Conservation (phyloP, 2,797 vertebrate genomes). For the Lophotriccus pileatus region DNA sequence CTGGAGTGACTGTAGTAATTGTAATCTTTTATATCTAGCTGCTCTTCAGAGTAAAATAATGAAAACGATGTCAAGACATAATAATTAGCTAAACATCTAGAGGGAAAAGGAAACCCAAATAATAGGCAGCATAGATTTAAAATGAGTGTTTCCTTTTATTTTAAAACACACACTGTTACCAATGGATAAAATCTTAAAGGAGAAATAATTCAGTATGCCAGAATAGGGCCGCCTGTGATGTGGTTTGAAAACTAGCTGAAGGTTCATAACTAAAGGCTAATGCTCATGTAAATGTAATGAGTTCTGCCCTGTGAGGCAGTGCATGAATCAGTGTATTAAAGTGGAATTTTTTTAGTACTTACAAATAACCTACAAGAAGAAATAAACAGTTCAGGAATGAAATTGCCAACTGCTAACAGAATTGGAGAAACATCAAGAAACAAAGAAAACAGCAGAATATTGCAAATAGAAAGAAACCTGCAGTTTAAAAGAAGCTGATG, state of each 20-base stretch:
- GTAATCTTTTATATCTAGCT: constrained; percentile 9
- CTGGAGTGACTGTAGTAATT: constrained; percentile 8
- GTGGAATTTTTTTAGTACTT: not conserved
- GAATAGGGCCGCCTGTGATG: constrained; percentile 38
- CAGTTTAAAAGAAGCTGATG: not conserved
- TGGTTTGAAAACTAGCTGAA: constrained; percentile 51
- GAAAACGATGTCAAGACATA: not conserved
- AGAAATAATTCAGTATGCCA: constrained; percentile 36
- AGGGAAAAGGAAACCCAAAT: constrained; percentile 37
- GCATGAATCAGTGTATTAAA: not conserved
- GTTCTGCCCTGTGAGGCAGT: constrained; percentile 7
- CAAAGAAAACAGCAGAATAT: not conserved
- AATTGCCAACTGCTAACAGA: not conserved
- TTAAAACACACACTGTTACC: constrained; percentile 8
- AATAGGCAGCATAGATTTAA: not conserved
- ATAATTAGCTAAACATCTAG: constrained; percentile 39
- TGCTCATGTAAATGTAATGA: not conserved
- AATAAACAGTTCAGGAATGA: constrained; percentile 17
- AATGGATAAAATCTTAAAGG: constrained; percentile 47
- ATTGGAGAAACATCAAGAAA: not conserved
- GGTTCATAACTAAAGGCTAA: constrained; percentile 42
- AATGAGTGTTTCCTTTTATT: constrained; percentile 28
- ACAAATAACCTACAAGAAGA: constrained; percentile 16
- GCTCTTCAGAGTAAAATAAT: not conserved
- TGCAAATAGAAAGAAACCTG: not conserved